Percentiles rank a stretch among this genome's conserved stretches.
These are phyloP conservation scores for Camponotus floridanus DNA, from an alignment of 1,140 invertebrate genomes.

Conservation along the genomic window DNA sequence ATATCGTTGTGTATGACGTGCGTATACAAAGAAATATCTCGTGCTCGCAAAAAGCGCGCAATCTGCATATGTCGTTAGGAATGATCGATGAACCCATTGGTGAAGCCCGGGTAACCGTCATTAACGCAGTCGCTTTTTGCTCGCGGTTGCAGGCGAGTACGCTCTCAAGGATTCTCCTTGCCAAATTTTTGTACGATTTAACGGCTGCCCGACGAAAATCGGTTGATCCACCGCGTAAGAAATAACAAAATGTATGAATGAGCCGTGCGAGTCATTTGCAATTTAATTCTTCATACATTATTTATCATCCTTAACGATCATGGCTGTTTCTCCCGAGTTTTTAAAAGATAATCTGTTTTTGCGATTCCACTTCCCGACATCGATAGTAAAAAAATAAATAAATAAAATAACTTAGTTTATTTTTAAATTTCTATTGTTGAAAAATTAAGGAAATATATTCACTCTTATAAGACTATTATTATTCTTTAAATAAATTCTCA, in stretches of 20 bases:
- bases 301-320: conserved; percentile 48
- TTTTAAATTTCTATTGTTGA: neutral
- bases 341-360: conserved; percentile 34
- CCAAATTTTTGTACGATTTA: conserved; percentile 54
- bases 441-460: conserved; percentile 8
- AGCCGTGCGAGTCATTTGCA: conserved; percentile 36
- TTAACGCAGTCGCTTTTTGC: conserved; percentile 60
- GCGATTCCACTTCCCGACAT: neutral
- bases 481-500: neutral
- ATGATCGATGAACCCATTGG: conserved; percentile 58
- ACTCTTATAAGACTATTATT: neutral
- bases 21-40: conserved; percentile 47
- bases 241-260: conserved; percentile 41
- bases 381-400: neutral
- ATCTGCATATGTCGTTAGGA: conserved; percentile 60
- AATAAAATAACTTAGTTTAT: conserved; percentile 2
- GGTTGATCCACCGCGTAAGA: conserved; percentile 34
- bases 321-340: conserved; percentile 34
- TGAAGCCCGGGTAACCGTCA: conserved; percentile 26
- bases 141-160: conserved; percentile 24
- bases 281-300: conserved; percentile 61
- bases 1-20: conserved; percentile 50
- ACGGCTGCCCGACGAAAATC: conserved; percentile 14
- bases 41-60: conserved; percentile 12
- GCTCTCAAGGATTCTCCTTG: conserved; percentile 42